Evolutionary conservation across 2,797 vertebrate species (phyloP).

Genomic region (Notamacropus eugenii): DNA sequence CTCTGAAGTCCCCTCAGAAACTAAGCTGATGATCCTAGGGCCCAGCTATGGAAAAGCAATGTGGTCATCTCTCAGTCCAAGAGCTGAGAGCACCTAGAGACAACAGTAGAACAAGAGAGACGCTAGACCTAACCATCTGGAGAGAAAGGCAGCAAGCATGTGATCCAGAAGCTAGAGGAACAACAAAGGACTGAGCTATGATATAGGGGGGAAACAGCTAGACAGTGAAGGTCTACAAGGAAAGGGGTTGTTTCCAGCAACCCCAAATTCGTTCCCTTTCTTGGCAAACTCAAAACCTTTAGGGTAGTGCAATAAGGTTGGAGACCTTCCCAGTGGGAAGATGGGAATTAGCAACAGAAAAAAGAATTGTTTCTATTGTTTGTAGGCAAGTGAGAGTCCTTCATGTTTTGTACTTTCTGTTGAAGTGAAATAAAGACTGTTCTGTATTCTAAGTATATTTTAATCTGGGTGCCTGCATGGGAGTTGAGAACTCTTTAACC

Average conservation of each 20-base stretch:
- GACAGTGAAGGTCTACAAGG: not conserved
- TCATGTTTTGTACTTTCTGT: not conserved
- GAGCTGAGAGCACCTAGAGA: not conserved
- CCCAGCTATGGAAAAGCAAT: no score
- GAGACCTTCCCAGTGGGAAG: not conserved
- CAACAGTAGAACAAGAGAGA: not conserved
- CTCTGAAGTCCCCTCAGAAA: no score
- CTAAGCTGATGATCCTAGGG: no score
- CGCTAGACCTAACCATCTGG: not conserved
- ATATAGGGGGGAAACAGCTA: not conserved
- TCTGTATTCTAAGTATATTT: not conserved
- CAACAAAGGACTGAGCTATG: not conserved
- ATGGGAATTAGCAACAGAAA: not conserved
- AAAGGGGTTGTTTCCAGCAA: not conserved
- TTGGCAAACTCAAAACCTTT: not conserved
- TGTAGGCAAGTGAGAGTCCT: not conserved
- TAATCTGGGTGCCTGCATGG: not conserved
- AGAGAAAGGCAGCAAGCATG: not conserved
- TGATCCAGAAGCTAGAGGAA: not conserved
- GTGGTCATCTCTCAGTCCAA: no score
- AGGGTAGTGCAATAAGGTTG: not conserved
- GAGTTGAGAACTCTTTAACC: not conserved
- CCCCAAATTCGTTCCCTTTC: not conserved
- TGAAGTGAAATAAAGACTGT: not conserved
- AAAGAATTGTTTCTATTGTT: not conserved